Evolutionary conservation across 2,888 invertebrate genomes (phyloP).

Genomic region (Acanthosepion esculentum): DNA sequence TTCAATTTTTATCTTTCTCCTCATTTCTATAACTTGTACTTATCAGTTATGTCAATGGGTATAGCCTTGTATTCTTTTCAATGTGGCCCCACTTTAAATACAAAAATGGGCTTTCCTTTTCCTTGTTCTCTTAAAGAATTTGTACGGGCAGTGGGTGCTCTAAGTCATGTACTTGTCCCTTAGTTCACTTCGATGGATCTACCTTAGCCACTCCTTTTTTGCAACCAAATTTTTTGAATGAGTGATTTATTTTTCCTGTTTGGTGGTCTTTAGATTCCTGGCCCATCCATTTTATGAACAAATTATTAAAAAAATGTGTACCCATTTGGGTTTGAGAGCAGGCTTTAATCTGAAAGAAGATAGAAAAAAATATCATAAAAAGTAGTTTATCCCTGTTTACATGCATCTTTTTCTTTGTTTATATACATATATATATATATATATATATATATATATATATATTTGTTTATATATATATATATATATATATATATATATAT

Average conservation of each 20-base stretch:
- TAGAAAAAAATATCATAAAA: background rate
- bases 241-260: background rate
- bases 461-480: too few species aligned
- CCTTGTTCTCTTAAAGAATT: background rate
- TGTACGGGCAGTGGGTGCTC: background rate
- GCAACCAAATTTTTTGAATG: background rate
- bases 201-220: background rate
- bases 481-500: too few species aligned
- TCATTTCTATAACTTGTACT: background rate
- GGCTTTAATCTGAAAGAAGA: background rate
- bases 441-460: too few species aligned
- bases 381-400: background rate
- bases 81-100: background rate
- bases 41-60: background rate
- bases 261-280: background rate
- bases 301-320: background rate
- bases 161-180: background rate
- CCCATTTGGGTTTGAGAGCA: background rate
- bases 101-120: background rate
- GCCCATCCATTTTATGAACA: background rate
- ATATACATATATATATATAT: too few species aligned
- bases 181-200: background rate
- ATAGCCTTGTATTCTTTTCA: background rate
- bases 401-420: too few species aligned
- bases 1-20: background rate